phyloP scores from a whole-genome alignment of 2,888 invertebrate genomes.

The Allacma fusca region DNA sequence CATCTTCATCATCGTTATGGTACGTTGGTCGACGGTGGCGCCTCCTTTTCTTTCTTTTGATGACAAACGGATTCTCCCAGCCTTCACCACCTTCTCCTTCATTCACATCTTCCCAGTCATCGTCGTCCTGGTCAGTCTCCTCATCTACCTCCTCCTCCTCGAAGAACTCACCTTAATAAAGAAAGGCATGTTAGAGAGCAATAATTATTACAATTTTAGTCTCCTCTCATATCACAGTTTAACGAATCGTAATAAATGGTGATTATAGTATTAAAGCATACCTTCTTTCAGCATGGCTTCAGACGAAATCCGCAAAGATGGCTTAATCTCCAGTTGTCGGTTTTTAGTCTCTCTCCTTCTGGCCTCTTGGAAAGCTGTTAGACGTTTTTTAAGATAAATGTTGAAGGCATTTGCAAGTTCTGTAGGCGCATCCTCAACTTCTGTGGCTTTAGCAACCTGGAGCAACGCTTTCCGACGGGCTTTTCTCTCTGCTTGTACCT shows the following conservation, averaged over 20 bases:
- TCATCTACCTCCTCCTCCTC: conserved; percentile 34
- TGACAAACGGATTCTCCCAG: neutral
- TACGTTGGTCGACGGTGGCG: neutral
- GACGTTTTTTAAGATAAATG: conserved; percentile 37
- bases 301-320: neutral
- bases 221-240: neutral
- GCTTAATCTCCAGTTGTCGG: neutral
- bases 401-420: conserved; percentile 42
- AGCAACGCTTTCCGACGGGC: neutral
- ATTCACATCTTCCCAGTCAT: conserved; percentile 37
- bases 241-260: neutral
- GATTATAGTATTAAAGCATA: neutral
- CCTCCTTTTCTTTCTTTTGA: neutral
- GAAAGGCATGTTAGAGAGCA: neutral
- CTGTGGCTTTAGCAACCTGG: neutral
- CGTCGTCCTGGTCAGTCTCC: conserved; percentile 2
- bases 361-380: conserved; percentile 45
- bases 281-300: neutral
- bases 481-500: conserved; percentile 13
- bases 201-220: neutral
- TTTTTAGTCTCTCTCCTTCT: conserved; percentile 10
- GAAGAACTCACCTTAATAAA: neutral
- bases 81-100: conserved; percentile 28
- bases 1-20: conserved; percentile 13
- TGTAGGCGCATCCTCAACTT: conserved; percentile 29